These are phyloP conservation scores for Agelas oroides DNA, from an alignment of 37 sponge, comb jelly and placozoan species.

Conservation along the genomic window DNA sequence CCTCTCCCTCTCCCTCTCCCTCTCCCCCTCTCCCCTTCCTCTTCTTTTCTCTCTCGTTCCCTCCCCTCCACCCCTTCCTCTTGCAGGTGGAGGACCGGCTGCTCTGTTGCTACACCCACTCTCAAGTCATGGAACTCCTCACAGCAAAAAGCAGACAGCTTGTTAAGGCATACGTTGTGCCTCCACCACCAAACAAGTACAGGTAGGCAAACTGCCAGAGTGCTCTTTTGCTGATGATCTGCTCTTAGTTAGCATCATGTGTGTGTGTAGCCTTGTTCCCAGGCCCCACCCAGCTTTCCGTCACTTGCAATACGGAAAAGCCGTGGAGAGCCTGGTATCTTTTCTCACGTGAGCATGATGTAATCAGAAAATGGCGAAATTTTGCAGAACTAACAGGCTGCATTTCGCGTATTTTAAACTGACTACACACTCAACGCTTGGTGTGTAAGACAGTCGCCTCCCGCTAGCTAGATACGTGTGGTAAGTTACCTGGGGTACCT, in stretches of 20 bases:
- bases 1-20: background rate
- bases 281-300: no score
- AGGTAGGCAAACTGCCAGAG: constrained; percentile 14
- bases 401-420: no score
- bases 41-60: background rate
- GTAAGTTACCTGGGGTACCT: no score
- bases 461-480: no score
- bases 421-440: no score
- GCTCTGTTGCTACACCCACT: constrained; percentile 44
- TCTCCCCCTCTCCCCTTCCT: background rate
- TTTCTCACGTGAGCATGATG: no score
- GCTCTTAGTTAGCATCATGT: background rate
- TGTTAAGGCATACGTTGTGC: constrained; percentile 61
- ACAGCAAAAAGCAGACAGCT: constrained; percentile 15
- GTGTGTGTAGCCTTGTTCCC: background rate
- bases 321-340: no score
- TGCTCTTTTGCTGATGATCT: background rate
- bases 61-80: no score
- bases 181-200: constrained; percentile 32
- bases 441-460: no score
- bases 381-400: no score
- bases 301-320: no score
- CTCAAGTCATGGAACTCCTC: constrained; percentile 47
- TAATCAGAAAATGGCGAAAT: no score
- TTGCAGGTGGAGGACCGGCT: constrained; percentile 61